These are phyloP conservation scores for Polypterus senegalus DNA, from an alignment of 2,113 vertebrate species.

Conservation along the genomic window DNA sequence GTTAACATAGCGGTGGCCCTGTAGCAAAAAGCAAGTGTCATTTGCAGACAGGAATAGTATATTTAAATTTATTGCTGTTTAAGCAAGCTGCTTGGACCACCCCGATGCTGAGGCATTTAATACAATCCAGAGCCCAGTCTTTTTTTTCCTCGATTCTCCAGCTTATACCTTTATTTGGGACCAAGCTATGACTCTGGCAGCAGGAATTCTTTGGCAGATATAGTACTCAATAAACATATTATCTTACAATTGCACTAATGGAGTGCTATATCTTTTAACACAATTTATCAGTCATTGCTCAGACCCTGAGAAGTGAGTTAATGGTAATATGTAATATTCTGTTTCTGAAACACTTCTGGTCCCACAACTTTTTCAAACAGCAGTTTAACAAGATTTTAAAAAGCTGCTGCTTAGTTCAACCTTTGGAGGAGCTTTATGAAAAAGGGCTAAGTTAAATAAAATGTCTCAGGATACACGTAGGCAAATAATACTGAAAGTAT, in stretches of 20 bases:
- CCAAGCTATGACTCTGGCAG: conserved; percentile 10
- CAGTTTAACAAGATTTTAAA: no score
- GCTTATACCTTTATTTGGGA: conserved; percentile 25
- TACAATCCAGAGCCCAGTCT: conserved; percentile 29
- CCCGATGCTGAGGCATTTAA: conserved; percentile 29
- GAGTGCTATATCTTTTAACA: conserved; percentile 1
- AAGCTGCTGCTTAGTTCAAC: no score
- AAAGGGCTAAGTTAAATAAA: no score
- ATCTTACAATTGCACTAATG: conserved; percentile 1
- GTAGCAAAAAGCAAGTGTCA: conserved; percentile 14
- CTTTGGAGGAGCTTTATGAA: no score
- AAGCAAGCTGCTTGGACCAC: conserved; percentile 28
- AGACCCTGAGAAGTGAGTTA: no score
- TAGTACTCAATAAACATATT: conserved; percentile 21
- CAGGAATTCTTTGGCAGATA: conserved; percentile 21
- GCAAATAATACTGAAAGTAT: no score
- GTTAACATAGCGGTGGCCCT: conserved; percentile 21
- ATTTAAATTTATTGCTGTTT: conserved; percentile 27
- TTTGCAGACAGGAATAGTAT: conserved; percentile 26
- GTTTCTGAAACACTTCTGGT: no score
- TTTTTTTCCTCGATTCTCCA: background rate
- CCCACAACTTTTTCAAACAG: no score
- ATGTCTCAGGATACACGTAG: no score
- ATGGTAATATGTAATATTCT: no score
- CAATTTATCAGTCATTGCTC: background rate